Conservation (phyloP, 2,797 vertebrate genomes). For the Okamejei kenojei region DNA sequence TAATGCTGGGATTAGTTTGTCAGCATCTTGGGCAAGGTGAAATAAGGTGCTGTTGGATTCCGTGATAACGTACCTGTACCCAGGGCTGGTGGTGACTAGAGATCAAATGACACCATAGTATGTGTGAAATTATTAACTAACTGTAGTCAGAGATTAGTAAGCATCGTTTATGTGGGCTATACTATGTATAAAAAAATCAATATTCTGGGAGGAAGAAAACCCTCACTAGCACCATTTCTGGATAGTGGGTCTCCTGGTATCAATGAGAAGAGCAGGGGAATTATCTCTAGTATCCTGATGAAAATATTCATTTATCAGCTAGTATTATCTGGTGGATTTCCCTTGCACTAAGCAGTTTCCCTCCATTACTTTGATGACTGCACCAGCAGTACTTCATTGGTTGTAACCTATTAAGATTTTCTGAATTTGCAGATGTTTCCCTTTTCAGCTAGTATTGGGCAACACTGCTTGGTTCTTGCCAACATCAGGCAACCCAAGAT, state of each 20-base stretch:
- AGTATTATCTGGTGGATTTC: not conserved
- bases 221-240: not conserved
- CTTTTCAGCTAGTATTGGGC: not conserved
- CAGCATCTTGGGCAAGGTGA: too few relatives aligned
- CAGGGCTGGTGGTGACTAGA: too few relatives aligned
- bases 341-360: not conserved
- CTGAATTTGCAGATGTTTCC: not conserved
- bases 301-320: not conserved
- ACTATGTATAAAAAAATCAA: too few relatives aligned
- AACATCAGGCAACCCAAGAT: not conserved
- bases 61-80: too few relatives aligned
- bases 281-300: not conserved
- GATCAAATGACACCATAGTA: not conserved
- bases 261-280: not conserved
- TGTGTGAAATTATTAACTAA: not conserved
- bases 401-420: not conserved
- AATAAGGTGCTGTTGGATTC: too few relatives aligned
- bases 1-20: too few relatives aligned
- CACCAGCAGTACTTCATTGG: not conserved
- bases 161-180: not conserved
- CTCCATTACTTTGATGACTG: not conserved
- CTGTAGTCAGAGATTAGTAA: not conserved
- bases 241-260: not conserved
- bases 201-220: too few relatives aligned
- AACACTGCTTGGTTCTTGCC: not conserved